Evolutionary conservation across 1,140 invertebrate genomes (phyloP), one percentile per base, ranked within the genome.

Genomic region (Reticulitermes speratus): DNA sequence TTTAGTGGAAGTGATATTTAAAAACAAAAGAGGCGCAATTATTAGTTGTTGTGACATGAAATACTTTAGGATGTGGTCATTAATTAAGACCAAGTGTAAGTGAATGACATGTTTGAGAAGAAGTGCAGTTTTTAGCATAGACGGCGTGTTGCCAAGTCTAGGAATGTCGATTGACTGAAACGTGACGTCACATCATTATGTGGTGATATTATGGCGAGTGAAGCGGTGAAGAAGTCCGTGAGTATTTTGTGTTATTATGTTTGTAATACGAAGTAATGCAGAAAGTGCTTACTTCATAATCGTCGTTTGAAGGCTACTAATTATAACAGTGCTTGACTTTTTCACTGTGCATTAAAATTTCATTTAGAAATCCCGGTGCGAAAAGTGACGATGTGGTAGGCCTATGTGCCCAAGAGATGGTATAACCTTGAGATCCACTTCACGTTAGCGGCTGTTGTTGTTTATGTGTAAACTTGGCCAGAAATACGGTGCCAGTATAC

Each of bases 151-250:
- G 86, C 86, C 86, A 84, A 86, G 82, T 86, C 85, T 55, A 84
- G 85, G 86, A 86, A 86, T 52, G 86, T 86, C 86, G 86, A 86
- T 86, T 86, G 86, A 84, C 86, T 86, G n/a, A 45, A 86, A 45
- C 55, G 81, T 87, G 87, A 87, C 87, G 87, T 87, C 87, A 87
- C 45, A 87, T 83, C 83, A 87, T 87, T 87, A 86, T 86, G 87
- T 83, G 87, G 59, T 87, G 84, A 82, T 87, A 75, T 75, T 75
- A 87, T 87, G 87, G 87, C 87, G 87, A 87, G 82, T 86, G 84
- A 85, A 84, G 69, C 87, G 87, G 87, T 86, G 81, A 84, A 87
- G 82, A 83, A 87, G 55, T 75, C 84, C 48, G 87, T 87, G 85
- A 87, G 87, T 86, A 87, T 69, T 86, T 84, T 86, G 44, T 69